Percentiles rank a stretch among this genome's conserved stretches.
These are phyloP conservation scores for Carcharodon carcharias DNA, from an alignment of 2,797 vertebrate species.

Conservation along the genomic window DNA sequence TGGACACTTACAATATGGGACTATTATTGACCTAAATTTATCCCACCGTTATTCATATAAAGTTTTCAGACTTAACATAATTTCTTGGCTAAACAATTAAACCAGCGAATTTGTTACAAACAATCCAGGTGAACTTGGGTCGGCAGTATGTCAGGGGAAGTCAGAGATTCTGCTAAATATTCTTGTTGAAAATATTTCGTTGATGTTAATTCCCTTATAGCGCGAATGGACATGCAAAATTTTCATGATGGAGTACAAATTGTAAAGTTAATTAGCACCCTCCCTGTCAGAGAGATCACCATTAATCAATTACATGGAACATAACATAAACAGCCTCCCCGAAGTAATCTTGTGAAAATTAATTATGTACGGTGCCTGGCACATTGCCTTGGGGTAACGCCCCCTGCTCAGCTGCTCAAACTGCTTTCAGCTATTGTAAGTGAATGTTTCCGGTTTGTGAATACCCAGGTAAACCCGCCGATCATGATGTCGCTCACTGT, in stretches of 20 bases:
- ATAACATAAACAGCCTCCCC: neutral
- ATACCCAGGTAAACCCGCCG: neutral
- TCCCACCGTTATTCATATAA: neutral
- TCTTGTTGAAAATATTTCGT: neutral
- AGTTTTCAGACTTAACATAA: too few species aligned
- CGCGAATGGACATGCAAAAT: neutral
- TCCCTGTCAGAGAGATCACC: neutral
- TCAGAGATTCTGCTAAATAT: too few species aligned
- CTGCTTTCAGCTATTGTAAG: neutral
- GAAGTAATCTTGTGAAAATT: neutral
- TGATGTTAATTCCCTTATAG: neutral
- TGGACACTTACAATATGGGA: too few species aligned
- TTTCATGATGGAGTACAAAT: neutral
- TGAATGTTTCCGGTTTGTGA: neutral
- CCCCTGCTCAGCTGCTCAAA: neutral
- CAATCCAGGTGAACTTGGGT: too few species aligned
- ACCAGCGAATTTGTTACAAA: too few species aligned
- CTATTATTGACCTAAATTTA: too few species aligned
- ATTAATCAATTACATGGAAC: slow-evolving; percentile 10
- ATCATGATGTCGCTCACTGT: too few species aligned
- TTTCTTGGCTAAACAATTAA: too few species aligned
- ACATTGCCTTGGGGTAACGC: neutral
- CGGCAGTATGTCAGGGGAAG: too few species aligned
- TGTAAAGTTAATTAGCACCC: neutral
- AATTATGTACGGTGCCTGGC: neutral